These are phyloP conservation scores for Lineus longissimus DNA, from an alignment of 1,140 invertebrate species.

Conservation along the genomic window DNA sequence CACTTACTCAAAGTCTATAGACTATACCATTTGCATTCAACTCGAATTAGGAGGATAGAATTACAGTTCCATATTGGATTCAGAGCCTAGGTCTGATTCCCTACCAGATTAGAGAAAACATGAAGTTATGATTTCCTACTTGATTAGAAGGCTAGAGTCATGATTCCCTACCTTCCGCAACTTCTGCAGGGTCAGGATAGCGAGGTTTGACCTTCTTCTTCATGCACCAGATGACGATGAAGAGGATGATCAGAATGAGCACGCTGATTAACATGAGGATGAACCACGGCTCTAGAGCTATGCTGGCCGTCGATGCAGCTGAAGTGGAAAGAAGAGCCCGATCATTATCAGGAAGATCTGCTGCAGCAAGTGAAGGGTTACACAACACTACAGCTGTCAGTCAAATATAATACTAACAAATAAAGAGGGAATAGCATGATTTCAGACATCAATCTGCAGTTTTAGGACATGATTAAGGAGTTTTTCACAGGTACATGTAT, in stretches of 20 bases:
- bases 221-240: slow-evolving; percentile 86
- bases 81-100: too few species aligned
- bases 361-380: not conserved
- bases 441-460: too few species aligned
- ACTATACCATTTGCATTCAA: too few species aligned
- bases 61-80: too few species aligned
- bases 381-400: not conserved
- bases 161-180: too few species aligned
- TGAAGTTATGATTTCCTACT: too few species aligned
- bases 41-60: too few species aligned
- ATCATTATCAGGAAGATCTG: not conserved
- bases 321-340: slow-evolving; percentile 17
- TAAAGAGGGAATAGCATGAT: not conserved
- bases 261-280: slow-evolving; percentile 94
- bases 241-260: slow-evolving; percentile 78
- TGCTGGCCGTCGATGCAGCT: slow-evolving; percentile 49
- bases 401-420: not conserved
- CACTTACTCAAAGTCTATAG: too few species aligned
- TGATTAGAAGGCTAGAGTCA: too few species aligned
- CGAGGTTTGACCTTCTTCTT: slow-evolving; percentile 26
- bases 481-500: too few species aligned
- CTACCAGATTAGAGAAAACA: too few species aligned
- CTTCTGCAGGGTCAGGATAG: not conserved
- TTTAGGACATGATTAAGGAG: too few species aligned
- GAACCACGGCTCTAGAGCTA: slow-evolving; percentile 89